Percentiles rank a stretch among this genome's conserved stretches.
phyloP scores from a whole-genome alignment of 1,140 invertebrate species.

The Calliopsis andreniformis region DNA sequence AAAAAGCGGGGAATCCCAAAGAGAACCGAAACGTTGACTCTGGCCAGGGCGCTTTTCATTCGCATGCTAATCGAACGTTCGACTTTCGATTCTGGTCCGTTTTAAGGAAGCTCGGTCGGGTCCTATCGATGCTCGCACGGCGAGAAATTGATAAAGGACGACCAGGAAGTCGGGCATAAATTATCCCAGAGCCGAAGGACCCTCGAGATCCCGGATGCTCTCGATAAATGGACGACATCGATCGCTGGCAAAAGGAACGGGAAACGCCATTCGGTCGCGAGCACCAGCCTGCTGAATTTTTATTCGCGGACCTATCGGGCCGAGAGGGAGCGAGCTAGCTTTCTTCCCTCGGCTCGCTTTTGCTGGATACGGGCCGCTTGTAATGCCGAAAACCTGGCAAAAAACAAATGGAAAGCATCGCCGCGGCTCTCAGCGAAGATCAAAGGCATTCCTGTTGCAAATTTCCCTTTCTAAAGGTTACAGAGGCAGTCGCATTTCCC shows the following conservation, averaged over 20 bases:
- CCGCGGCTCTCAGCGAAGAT: not conserved
- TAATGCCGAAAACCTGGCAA: not conserved
- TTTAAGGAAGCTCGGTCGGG: not conserved
- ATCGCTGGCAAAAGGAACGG: no score
- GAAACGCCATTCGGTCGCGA: no score
- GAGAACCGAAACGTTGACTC: not conserved
- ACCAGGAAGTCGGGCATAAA: not conserved
- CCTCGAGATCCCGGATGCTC: not conserved
- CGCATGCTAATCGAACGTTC: not conserved
- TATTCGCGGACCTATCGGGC: no score
- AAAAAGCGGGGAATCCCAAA: not conserved
- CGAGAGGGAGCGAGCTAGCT: no score
- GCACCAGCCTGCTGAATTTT: no score
- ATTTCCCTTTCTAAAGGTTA: slow-evolving; percentile 20
- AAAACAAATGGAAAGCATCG: not conserved
- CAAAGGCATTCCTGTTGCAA: slow-evolving; percentile 10
- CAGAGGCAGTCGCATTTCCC: not conserved
- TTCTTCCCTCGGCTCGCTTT: no score
- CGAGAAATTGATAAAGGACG: slow-evolving; percentile 3
- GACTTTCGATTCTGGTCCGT: not conserved
- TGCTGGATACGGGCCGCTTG: no score
- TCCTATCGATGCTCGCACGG: not conserved
- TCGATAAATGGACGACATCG: not conserved
- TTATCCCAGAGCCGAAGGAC: not conserved
- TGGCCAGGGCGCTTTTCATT: not conserved